Base-by-base conservation (phyloP, 2,888 invertebrate genomes). In the Pandemis cinnamomeana region DNA sequence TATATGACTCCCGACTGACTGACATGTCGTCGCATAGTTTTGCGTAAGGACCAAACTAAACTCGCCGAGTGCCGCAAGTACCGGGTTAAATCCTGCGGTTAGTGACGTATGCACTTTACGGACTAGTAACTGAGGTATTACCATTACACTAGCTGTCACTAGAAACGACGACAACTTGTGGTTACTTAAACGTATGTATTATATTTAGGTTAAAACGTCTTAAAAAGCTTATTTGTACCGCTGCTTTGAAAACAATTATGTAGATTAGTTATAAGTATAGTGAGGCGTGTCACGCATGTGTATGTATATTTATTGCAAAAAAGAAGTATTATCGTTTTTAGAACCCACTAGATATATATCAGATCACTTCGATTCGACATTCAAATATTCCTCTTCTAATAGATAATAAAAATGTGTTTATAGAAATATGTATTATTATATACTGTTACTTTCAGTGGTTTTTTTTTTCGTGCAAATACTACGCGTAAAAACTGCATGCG, bases 1-100 rank as follows among this genome's bases (percentile, higher is more conserved):
- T 10, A 58, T 27, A 1, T 11, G 27, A 58, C 58, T 58, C 58
- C 46, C 0, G 46, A 68, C 20, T 20, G 20, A 20, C 20, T 20
- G 20, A 20, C 20, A 20, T 20, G 44, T 53, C 36, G 46, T 71
- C 44, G 8, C 71, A 71, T 64, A 48, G 64, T 71, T 71, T 71
- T 64, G 11, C 15, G n/a, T 66, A 55, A 41, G 15, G 44, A 15
- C 20, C n/a, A 7, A 51, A 63, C 15, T 15, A 68, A 46, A 53
- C 48, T 51, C 62, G 53, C 53, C 8, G 68, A 70, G 63, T 58
- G 13, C 51, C 67, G 60, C 67, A 72, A 71, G 63, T 72, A 48
- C 58, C 36, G 67, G 60, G 71, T 63, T 72, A 64, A 71, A 51
- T 60, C 67, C 53, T 67, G 67, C 61, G 75, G 75, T 72, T 67